phyloP scores from a whole-genome alignment of 2,888 invertebrate genomes.

The Actias luna region DNA sequence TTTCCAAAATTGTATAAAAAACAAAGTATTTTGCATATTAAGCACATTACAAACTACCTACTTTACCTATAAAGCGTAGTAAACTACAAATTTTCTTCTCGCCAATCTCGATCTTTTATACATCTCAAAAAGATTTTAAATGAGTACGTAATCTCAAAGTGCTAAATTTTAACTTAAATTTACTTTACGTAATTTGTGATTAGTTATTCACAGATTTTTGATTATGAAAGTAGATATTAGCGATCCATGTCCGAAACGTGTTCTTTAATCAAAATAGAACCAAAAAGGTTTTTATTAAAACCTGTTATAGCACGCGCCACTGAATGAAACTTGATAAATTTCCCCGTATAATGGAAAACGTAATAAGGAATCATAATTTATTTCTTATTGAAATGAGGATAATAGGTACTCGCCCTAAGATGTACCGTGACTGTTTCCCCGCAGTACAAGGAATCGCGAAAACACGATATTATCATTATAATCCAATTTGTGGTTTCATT shows the following conservation, averaged over 20 bases:
- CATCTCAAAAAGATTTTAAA: neutral
- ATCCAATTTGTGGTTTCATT: conserved; percentile 72
- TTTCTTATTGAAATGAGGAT: conserved; percentile 80
- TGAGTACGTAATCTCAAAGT: neutral
- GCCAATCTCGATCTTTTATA: neutral
- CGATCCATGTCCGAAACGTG: conserved; percentile 5
- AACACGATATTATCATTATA: conserved; percentile 78
- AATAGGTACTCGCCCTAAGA: conserved; percentile 72
- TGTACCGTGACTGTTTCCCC: conserved; percentile 65
- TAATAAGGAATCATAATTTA: conserved; percentile 81
- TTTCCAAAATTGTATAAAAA: no score
- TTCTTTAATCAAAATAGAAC: conserved; percentile 23
- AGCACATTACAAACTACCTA: neutral
- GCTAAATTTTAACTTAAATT: neutral
- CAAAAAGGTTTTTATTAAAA: conserved; percentile 65
- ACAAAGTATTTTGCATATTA: neutral
- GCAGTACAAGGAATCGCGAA: conserved; percentile 46
- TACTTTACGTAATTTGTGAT: neutral
- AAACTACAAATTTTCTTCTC: neutral
- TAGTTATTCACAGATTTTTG: neutral
- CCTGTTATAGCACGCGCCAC: conserved; percentile 57
- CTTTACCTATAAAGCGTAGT: neutral
- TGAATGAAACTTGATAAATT: conserved; percentile 74
- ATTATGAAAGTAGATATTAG: neutral
- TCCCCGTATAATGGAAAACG: conserved; percentile 74